Evolutionary conservation across 1,140 invertebrate genomes (phyloP).

Genomic region (Ooceraea biroi): DNA sequence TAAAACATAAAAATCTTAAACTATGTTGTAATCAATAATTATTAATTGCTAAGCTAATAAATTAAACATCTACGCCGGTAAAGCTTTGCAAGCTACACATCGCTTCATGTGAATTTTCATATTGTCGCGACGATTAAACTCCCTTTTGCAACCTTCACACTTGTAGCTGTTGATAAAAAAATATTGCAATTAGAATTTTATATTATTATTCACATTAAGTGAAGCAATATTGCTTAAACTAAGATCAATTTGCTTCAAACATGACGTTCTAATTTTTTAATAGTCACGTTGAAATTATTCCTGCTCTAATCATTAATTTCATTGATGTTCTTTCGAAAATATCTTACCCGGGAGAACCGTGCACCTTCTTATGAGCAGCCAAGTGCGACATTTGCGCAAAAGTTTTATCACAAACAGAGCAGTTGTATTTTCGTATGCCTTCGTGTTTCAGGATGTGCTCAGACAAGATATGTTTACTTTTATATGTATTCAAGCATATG

Average conservation of each 20-base stretch:
- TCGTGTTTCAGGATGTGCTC: constrained; percentile 80
- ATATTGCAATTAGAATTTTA: background rate
- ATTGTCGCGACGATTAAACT: constrained; percentile 80
- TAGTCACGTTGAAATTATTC: background rate
- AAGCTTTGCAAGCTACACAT: constrained; percentile 61
- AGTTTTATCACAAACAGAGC: constrained; percentile 72
- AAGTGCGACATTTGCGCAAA: constrained; percentile 81
- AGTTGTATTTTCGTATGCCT: constrained; percentile 80
- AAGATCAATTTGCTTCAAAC: background rate
- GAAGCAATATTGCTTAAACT: background rate
- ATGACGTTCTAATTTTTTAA: background rate
- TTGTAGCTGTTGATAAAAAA: background rate
- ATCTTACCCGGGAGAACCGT: constrained; percentile 75
- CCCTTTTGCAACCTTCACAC: constrained; percentile 76
- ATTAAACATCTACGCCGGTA: too few relatives aligned
- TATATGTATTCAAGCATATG: constrained; percentile 78
- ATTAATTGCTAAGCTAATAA: too few relatives aligned
- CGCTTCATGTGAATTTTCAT: constrained; percentile 80
- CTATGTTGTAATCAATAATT: too few relatives aligned
- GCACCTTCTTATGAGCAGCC: constrained; percentile 79
- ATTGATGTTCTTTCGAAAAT: constrained; percentile 7
- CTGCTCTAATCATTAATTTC: background rate
- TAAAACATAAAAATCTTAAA: too few relatives aligned
- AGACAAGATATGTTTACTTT: constrained; percentile 78
- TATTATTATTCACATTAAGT: background rate